Evolutionary conservation across 2,797 vertebrate species (phyloP).

Genomic region (Rhynchotus rufescens): DNA sequence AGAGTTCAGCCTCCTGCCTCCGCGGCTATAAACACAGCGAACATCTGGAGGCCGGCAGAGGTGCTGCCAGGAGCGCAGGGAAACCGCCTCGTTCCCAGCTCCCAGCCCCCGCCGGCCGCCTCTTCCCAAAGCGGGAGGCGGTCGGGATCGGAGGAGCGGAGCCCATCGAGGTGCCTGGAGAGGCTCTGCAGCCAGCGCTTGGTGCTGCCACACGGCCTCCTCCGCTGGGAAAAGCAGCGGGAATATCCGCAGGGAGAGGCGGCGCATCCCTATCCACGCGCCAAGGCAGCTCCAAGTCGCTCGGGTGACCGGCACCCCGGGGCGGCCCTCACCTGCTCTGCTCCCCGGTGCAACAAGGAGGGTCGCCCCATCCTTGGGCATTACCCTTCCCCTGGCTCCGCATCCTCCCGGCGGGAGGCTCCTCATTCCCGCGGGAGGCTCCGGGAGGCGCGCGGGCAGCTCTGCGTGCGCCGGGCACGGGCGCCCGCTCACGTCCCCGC

Average conservation of each 20-base stretch:
- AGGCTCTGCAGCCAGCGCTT: background rate
- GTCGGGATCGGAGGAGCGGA: background rate
- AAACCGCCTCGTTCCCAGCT: constrained; percentile 66
- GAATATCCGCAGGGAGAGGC: background rate
- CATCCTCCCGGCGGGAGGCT: too few relatives aligned
- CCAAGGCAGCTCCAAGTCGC: background rate
- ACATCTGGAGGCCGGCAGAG: constrained; percentile 81
- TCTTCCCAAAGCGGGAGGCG: background rate
- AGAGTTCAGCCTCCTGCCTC: constrained; percentile 76
- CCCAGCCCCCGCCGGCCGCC: background rate
- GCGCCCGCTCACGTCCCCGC: constrained; percentile 76
- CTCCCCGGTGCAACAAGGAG: background rate
- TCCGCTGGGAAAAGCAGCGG: background rate
- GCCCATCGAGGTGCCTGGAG: background rate
- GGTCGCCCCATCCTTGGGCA: too few relatives aligned
- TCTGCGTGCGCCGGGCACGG: too few relatives aligned
- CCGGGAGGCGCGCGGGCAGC: too few relatives aligned
- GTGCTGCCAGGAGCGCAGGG: constrained; percentile 74
- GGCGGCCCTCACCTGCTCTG: rapidly evolving
- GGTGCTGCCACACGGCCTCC: background rate
- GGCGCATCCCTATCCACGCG: background rate
- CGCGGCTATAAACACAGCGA: constrained; percentile 83
- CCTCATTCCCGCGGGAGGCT: background rate
- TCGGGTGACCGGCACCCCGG: background rate
- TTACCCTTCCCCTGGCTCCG: background rate